Base-by-base conservation (phyloP, 2,888 invertebrate species). In the Myopa tessellatipennis region DNA sequence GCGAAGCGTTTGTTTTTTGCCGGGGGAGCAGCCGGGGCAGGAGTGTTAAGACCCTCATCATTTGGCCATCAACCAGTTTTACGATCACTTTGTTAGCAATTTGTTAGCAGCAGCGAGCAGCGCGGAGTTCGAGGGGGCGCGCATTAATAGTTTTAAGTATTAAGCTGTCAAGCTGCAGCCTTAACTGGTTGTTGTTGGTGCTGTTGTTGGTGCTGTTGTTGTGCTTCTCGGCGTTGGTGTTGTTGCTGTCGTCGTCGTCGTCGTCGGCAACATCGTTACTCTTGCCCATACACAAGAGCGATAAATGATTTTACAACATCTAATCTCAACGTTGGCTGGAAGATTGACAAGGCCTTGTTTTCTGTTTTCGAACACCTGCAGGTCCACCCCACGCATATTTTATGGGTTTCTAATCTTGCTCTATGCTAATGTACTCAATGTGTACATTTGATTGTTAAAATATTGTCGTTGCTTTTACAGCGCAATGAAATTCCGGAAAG, bases 31-130 rank as follows among this genome's bases (percentile, higher is more conserved):
- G 55, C 10, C 1, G 55, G 69, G 14, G 12, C 4, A 12, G 14
- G 65, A n/a, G n/a, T 18, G 36, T 55, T 70, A 55, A 70, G 36
- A 70, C 36, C 55, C 55, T 52, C 36, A 70, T 52, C 26, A 55
- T 55, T 36, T 14, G 55, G 36, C 55, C 36, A 55, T 55, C 70
- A 70, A 70, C 4, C 55, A 70, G 26, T 70, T 70, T 70, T 55
- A 70, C n/a, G 55, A 70, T 16, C 70, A 70, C 70, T 70, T 70
- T 70, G 70, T 70, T 26, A 55, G 70, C 55, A 55, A 70, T 70
- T 70, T 70, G 69, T 70, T 55, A 55, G 67, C 38, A n/a, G 73
- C 73, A 18, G 58, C 65, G 65, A 61, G 65, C 65, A 34, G 65
- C 65, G 36, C 34, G 65, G 16, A 50, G 50, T 14, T 5, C 14